Evolutionary conservation across 2,888 invertebrate genomes (phyloP), one percentile per base, ranked within the genome.

Genomic region (Caenorhabditis zanzibari): DNA sequence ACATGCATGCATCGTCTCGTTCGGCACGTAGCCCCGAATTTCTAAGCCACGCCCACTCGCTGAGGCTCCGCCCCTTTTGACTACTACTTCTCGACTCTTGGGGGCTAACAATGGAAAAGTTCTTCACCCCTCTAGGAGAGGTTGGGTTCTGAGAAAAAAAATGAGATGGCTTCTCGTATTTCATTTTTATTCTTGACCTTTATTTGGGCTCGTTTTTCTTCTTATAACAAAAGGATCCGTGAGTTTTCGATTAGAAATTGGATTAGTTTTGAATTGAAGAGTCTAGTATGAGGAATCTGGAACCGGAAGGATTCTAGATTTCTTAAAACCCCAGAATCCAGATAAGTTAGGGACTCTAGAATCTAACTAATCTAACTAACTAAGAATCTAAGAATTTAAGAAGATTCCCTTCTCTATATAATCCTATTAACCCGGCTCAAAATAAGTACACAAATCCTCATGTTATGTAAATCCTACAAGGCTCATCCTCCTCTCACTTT

Each of bases 1-100:
- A 49, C 68, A 49, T 63, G 74, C 82, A 82, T 82, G 82, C 82
- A 77, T 76, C 71, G 68, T 82, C 68, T 68, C 72, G 68, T 77
- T 77, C 76, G 64, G 82, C 82, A 82, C 82, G 82, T 82, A 74
- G 56, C 38, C 68, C 35, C 35, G 41, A 44, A 58, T 26, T 24
- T 26, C 9, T 28, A 54, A 24, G 68, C 54, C 68, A 59, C 72
- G 59, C 59, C 47, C 72, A 59, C 35, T 3, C 24, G n/a, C n/a
- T 12, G 26, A n/a, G 14, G 49, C 68, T 19, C 28, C 56, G 47
- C 54, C 58, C 41, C 56, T 22, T 12, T 38, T 38, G 12, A 7
- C 74, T 38, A 38, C 10, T 38, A 38, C 38, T 10, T 10, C 10
- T 38, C 38, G 38, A 12, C 38, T 38, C 12, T 6, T 10, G 6